Conservation (phyloP, 64 coral and sea anemone genomes). For the Porites australiensis region DNA sequence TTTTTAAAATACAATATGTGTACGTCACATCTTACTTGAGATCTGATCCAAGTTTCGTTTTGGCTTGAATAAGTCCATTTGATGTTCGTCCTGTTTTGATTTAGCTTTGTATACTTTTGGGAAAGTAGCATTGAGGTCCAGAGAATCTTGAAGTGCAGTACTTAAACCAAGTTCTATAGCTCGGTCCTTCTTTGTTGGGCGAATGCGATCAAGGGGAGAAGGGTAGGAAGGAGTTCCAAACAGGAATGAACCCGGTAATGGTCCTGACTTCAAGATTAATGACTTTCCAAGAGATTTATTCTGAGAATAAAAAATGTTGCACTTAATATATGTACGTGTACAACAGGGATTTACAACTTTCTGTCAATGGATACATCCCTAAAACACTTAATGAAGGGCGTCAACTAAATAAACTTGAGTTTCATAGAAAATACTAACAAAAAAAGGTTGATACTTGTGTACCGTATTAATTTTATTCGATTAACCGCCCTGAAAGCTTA, state of each 20-base stretch:
- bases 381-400: too few relatives aligned
- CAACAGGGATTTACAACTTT: too few relatives aligned
- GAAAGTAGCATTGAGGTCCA: constrained; percentile 92
- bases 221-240: constrained; percentile 93
- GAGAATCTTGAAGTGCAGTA: constrained; percentile 64
- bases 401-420: too few relatives aligned
- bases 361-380: too few relatives aligned
- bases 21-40: constrained; percentile 51
- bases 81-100: constrained; percentile 61
- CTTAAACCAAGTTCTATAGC: constrained; percentile 65
- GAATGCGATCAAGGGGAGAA: constrained; percentile 89
- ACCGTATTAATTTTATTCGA: too few relatives aligned
- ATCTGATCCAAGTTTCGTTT: constrained; percentile 79
- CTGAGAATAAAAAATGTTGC: constrained; percentile 3
- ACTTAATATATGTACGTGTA: not conserved
- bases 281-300: constrained; percentile 69
- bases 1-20: too few relatives aligned
- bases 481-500: too few relatives aligned
- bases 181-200: constrained; percentile 42
- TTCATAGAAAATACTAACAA: too few relatives aligned
- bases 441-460: too few relatives aligned
- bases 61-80: constrained; percentile 59
- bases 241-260: constrained; percentile 29
- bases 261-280: constrained; percentile 52
- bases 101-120: constrained; percentile 73